phyloP scores from a whole-genome alignment of 2,113 vertebrate species.

The Lipophrys pholis region DNA sequence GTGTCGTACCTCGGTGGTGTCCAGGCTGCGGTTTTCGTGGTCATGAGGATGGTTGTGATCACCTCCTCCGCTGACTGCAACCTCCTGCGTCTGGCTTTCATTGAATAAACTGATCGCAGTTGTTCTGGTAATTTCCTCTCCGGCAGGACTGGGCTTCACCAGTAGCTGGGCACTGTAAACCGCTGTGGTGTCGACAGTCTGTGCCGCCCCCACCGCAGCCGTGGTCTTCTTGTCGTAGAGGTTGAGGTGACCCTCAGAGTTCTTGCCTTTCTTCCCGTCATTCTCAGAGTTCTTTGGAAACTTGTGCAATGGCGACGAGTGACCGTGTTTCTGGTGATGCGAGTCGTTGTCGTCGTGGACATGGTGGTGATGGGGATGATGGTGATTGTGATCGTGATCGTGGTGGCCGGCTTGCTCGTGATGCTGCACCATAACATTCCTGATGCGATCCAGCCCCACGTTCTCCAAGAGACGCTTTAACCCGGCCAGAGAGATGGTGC shows the following conservation, averaged over 20 bases:
- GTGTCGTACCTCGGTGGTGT: slow-evolving; percentile 48
- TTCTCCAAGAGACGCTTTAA: slow-evolving; percentile 89
- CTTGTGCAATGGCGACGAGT: slow-evolving; percentile 21
- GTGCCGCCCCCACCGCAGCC: not conserved
- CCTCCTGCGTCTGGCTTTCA: not conserved
- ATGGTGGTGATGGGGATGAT: slow-evolving; percentile 28
- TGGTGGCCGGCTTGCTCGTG: slow-evolving; percentile 61
- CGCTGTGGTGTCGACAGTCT: slow-evolving; percentile 56
- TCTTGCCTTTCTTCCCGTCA: slow-evolving; percentile 68
- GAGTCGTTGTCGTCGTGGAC: slow-evolving; percentile 38
- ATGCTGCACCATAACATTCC: slow-evolving; percentile 83
- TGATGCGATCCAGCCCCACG: slow-evolving; percentile 88
- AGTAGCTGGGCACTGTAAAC: slow-evolving; percentile 35
- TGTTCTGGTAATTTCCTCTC: not conserved
- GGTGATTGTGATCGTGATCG: slow-evolving; percentile 38
- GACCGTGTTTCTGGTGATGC: slow-evolving; percentile 62
- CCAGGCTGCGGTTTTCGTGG: slow-evolving; percentile 6
- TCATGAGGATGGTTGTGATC: not conserved
- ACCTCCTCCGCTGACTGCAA: not conserved
- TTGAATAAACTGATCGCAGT: slow-evolving; percentile 30
- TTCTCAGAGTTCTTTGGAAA: not conserved
- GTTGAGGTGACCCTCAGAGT: slow-evolving; percentile 65
- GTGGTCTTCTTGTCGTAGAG: slow-evolving; percentile 71
- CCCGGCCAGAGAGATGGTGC: slow-evolving; percentile 89
- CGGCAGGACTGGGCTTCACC: slow-evolving; percentile 3